Evolutionary conservation across 1,140 invertebrate species (phyloP), one percentile per base, ranked within the genome.

Genomic region (Limonius californicus): DNA sequence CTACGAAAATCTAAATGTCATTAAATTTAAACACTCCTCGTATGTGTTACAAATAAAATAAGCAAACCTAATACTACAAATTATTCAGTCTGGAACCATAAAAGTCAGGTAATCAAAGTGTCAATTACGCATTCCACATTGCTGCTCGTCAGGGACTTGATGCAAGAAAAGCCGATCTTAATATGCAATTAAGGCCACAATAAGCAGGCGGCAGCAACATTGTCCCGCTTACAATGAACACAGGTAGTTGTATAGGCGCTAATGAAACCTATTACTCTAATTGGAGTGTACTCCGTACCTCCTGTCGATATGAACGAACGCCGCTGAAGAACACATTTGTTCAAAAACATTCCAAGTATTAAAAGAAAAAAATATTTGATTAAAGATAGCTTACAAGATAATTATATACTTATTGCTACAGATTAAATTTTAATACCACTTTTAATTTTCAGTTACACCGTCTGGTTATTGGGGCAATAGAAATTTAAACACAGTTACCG

Each of bases 251-350:
- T 60, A 60, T 60, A 30, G 58, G 27, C 27, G 58, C 58, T 60
- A 60, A 60, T 60, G 58, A 60, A 60, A 60, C 27, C 58, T 60
- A 60, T 60, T 60, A 60, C 58, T 39, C 58, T 60, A 60, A 60
- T 60, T 60, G 47, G 58, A 60, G 58, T 54, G 58, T 50, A 23
- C 18, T 16, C 20, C 12, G 20, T 39, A 43, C 42, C 57, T 43
- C 57, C 57, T 21, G 20, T 19, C 23, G 57, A 21, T 27, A 20
- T 15, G 15, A 42, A 43, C 15, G 16, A 39, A 6, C 8, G 35
- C 8, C 35, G n/a, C n/a, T n/a, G n/a, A n/a, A n/a, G n/a, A n/a
- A n/a, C n/a, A n/a, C n/a, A n/a, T n/a, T n/a, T n/a, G n/a, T n/a
- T n/a, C n/a, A n/a, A n/a, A n/a, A n/a, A n/a, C n/a, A n/a, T n/a